Evolutionary conservation across 2,797 vertebrate genomes (phyloP).

Genomic region (Paratrypauchen microcephalus): DNA sequence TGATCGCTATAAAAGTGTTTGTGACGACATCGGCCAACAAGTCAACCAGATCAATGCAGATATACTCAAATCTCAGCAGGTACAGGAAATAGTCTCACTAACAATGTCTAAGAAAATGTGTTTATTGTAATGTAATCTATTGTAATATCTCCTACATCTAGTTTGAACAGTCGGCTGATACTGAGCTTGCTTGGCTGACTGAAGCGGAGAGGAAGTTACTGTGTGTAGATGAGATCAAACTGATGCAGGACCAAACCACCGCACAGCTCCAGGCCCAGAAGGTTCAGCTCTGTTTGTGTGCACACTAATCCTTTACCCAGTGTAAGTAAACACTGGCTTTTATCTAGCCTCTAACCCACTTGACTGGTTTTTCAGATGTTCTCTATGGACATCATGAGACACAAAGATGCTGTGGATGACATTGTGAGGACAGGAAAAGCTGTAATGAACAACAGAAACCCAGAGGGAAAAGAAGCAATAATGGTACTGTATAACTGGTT

Average conservation of each 20-base stretch:
- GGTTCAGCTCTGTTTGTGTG: constrained; percentile 74
- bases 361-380: constrained; percentile 81
- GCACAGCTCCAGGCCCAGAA: constrained; percentile 96
- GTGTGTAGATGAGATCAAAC: constrained; percentile 87
- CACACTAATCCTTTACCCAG: constrained; percentile 18
- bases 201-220: constrained; percentile 88
- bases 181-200: constrained; percentile 89
- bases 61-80: constrained; percentile 91
- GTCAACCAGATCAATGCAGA: constrained; percentile 90
- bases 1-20: constrained; percentile 84
- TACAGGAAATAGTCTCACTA: constrained; percentile 51
- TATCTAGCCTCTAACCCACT: constrained; percentile 44
- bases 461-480: constrained; percentile 85
- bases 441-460: constrained; percentile 84
- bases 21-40: constrained; percentile 82
- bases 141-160: constrained; percentile 58
- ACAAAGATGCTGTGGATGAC: constrained; percentile 93
- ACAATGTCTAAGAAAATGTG: background rate
- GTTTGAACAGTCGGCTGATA: constrained; percentile 93
- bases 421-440: constrained; percentile 88
- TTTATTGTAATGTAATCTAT: background rate
- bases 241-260: constrained; percentile 92
- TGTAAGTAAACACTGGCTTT: constrained; percentile 37
- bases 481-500: constrained; percentile 74
- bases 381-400: constrained; percentile 96